Percentiles rank a stretch among this genome's conserved stretches.
These are phyloP conservation scores for Rhinogobio ventralis DNA, from an alignment of 2,797 vertebrate species.

Conservation along the genomic window DNA sequence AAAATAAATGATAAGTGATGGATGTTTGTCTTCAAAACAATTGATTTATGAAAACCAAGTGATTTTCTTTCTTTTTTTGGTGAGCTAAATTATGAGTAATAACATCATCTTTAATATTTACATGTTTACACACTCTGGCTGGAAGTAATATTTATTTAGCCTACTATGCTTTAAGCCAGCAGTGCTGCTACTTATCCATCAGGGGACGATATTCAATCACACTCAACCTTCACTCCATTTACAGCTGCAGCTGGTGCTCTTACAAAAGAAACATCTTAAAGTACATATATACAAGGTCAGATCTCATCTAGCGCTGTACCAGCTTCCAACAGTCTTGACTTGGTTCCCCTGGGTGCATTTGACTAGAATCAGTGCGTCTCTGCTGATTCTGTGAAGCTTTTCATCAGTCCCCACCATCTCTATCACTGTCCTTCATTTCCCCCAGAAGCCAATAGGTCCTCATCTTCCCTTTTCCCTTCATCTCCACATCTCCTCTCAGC, in stretches of 20 bases:
- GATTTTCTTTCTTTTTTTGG: background rate
- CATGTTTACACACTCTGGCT: background rate
- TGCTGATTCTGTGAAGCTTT: background rate
- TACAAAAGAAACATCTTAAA: conserved; percentile 39
- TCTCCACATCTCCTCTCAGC: conserved; percentile 86
- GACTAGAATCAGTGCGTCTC: conserved; percentile 12
- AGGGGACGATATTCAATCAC: conserved; percentile 12
- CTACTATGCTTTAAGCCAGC: conserved; percentile 22
- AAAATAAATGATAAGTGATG: conserved; percentile 6
- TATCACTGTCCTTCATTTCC: conserved; percentile 77
- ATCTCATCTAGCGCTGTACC: conserved; percentile 22
- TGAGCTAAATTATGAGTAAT: background rate
- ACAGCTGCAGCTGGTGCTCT: background rate
- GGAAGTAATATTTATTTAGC: conserved; percentile 28
- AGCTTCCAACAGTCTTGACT: background rate
- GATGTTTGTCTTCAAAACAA: background rate
- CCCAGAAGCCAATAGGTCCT: conserved; percentile 91
- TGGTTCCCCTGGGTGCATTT: conserved; percentile 3
- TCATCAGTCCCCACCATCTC: background rate
- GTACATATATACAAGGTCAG: conserved; percentile 36
- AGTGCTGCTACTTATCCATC: conserved; percentile 41
- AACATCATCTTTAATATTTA: background rate
- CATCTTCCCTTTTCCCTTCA: conserved; percentile 94
- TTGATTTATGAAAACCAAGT: background rate
- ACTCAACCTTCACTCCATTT: conserved; percentile 19